Percentiles rank a stretch among this genome's conserved stretches.
These are phyloP conservation scores for Trachurus trachurus DNA, from an alignment of 2,797 vertebrate species.

Conservation along the genomic window DNA sequence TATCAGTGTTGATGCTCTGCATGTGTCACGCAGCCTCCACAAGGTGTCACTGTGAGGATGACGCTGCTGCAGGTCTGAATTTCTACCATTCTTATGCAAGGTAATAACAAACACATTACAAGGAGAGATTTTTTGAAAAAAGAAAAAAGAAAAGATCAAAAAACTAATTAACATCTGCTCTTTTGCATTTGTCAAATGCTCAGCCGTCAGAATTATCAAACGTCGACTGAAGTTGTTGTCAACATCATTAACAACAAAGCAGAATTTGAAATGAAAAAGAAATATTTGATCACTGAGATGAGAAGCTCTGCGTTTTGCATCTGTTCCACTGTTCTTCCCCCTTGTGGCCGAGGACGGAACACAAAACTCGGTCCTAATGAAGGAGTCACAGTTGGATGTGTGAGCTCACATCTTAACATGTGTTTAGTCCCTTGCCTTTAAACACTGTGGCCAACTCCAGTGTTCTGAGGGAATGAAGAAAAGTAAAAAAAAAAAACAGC, in stretches of 20 bases:
- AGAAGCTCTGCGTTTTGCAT: conserved; percentile 59
- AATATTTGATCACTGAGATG: conserved; percentile 78
- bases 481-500: background rate
- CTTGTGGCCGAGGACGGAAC: conserved; percentile 71
- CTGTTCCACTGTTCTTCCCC: conserved; percentile 68
- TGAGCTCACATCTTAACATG: conserved; percentile 9
- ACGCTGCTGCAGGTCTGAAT: conserved; percentile 15
- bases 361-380: conserved; percentile 50
- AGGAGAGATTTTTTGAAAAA: conserved; percentile 8
- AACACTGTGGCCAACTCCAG: conserved; percentile 11
- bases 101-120: conserved; percentile 38
- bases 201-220: conserved; percentile 59
- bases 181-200: conserved; percentile 66
- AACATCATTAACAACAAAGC: conserved; percentile 79
- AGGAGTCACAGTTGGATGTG: conserved; percentile 36
- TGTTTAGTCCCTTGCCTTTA: conserved; percentile 27
- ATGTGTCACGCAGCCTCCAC: conserved; percentile 39
- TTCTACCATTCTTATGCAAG: background rate
- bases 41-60: conserved; percentile 64
- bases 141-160: conserved; percentile 27
- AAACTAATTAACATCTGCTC: conserved; percentile 61
- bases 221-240: conserved; percentile 69
- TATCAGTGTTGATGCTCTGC: background rate
- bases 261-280: conserved; percentile 75
- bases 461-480: background rate